Evolutionary conservation across 2,797 vertebrate genomes (phyloP).

Genomic region (Danio jaintianensis): DNA sequence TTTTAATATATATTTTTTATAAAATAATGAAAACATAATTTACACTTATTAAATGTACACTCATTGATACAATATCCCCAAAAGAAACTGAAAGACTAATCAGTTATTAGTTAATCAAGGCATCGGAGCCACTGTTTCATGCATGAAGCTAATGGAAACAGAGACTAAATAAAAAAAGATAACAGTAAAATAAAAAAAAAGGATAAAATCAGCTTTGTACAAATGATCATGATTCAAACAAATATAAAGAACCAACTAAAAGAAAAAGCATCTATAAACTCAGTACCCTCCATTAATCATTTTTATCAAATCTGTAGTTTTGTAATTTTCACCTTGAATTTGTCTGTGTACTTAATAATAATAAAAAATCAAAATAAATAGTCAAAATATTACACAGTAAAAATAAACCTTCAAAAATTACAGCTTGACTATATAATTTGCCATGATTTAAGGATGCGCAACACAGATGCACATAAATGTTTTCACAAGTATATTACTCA

Average conservation of each 20-base stretch:
- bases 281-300: constrained; percentile 68
- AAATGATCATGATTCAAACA: constrained; percentile 70
- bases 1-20: constrained; percentile 79
- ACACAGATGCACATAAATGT: constrained; percentile 58
- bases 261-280: constrained; percentile 59
- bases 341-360: constrained; percentile 65
- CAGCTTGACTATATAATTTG: constrained; percentile 64
- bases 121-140: constrained; percentile 60
- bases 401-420: constrained; percentile 68
- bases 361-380: constrained; percentile 79
- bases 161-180: constrained; percentile 40
- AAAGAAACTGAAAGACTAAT: constrained; percentile 66
- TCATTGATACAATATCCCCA: constrained; percentile 78
- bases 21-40: constrained; percentile 89
- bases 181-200: constrained; percentile 32
- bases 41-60: constrained; percentile 86
- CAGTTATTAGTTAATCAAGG: constrained; percentile 57
- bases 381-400: constrained; percentile 81
- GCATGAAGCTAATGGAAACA: constrained; percentile 60
- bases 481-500: constrained; percentile 68
- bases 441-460: constrained; percentile 70
- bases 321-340: constrained; percentile 70
- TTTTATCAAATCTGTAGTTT: constrained; percentile 32
- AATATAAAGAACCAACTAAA: constrained; percentile 63
- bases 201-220: constrained; percentile 73